Base-by-base conservation (phyloP, 1,140 invertebrate species). In the Cheumatopsyche charites region DNA sequence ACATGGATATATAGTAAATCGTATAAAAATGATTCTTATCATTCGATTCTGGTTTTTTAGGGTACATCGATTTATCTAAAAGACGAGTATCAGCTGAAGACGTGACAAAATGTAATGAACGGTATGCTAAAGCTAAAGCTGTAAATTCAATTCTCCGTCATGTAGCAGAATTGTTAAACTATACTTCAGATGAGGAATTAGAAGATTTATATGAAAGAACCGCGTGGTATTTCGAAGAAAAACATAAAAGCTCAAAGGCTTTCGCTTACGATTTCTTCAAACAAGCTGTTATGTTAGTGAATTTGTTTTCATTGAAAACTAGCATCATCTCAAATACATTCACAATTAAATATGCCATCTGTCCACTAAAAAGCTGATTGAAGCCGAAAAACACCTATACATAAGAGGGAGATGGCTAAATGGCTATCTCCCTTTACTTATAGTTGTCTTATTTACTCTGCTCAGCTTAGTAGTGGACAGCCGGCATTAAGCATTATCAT, bases 1-100 rank as follows among this genome's bases (percentile, higher is more conserved):
- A 36, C 9, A 4, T 36, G n/a, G 29, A 36, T 36, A 36, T 36
- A 36, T 36, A 19, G 6, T 61, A 13, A 49, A 49, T 4, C 45
- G 3, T 15, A 49, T 15, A 7, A 43, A 43, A 43, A 43, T 43
- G 7, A 43, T 43, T 43, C 13, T 52, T 6, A 36, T 36, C 29
- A 36, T 36, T 4, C 3, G 9, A 36, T 25, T 58, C 21, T 9
- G 4, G 23, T 29, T n/a, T 62, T 47, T 42, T 80, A 96, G 94
- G 97, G 79, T 99, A 99, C 80, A 99, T 99, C 82, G 98, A 99
- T 90, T 88, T 99, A 74, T 99, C 97, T 69, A 99, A 99, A 86
- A 89, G 98, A 83, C 90, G 98, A 86, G 98, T 99, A 0, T 98
- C 97, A 7, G 90, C 94, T 1, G 98, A 99, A 85, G 98, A 99